These are phyloP conservation scores for Neelides sp. DNA, from an alignment of 1,140 invertebrate species.

Conservation along the genomic window DNA sequence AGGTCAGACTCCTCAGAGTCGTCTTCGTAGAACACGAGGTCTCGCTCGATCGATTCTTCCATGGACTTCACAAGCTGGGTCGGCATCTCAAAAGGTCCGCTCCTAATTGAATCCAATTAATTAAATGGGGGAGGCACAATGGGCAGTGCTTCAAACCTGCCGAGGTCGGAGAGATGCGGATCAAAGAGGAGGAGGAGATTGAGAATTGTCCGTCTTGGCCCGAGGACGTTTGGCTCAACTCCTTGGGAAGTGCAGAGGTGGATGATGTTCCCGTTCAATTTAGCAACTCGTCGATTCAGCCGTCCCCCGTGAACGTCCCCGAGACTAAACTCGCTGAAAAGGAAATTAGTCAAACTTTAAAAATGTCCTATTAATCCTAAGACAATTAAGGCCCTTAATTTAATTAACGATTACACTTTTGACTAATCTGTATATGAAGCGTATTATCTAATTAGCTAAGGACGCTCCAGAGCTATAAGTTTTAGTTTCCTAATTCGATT, in stretches of 20 bases:
- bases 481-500: no score
- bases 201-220: constrained; percentile 55
- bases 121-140: background rate
- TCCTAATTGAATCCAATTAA: constrained; percentile 36
- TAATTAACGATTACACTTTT: no score
- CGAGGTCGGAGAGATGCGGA: constrained; percentile 50
- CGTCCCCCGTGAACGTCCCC: constrained; percentile 52
- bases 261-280: constrained; percentile 66
- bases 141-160: constrained; percentile 51
- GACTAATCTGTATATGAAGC: no score
- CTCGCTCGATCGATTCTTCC: constrained; percentile 39
- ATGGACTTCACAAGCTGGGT: constrained; percentile 41
- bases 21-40: constrained; percentile 30
- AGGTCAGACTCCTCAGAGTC: constrained; percentile 19
- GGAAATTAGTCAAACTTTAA: no score
- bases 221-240: constrained; percentile 42
- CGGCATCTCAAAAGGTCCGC: constrained; percentile 46
- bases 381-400: no score
- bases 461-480: no score
- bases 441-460: no score
- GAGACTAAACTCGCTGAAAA: constrained; percentile 57
- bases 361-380: no score
- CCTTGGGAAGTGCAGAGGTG: constrained; percentile 65
- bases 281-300: constrained; percentile 58
- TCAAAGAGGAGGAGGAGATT: constrained; percentile 60